Percentiles rank a stretch among this genome's conserved stretches.
Evolutionary conservation across 2,113 vertebrate species (phyloP).

Genomic region (Ovis canadensis): DNA sequence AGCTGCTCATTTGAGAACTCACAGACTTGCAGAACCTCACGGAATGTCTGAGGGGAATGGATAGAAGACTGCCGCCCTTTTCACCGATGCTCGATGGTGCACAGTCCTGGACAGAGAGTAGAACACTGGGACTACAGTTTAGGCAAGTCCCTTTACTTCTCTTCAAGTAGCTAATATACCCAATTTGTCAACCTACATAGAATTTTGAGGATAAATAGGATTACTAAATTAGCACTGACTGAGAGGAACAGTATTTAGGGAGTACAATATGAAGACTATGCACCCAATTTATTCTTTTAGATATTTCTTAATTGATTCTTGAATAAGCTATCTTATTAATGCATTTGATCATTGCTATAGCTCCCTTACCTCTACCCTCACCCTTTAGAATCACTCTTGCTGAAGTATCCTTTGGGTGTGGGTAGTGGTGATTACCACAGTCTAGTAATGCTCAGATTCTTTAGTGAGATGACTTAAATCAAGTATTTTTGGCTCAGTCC

Average conservation of each 20-base stretch:
- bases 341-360: not conserved
- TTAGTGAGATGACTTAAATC: not conserved
- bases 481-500: not conserved
- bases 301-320: not conserved
- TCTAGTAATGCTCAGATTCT: not conserved
- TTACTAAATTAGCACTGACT: not conserved
- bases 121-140: not conserved
- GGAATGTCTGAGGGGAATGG: not conserved
- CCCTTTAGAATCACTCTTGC: not conserved
- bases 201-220: not conserved
- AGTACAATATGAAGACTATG: not conserved
- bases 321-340: not conserved
- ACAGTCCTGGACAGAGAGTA: not conserved
- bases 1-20: not conserved
- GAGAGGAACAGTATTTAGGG: not conserved
- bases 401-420: not conserved
- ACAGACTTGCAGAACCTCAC: not conserved
- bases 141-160: not conserved
- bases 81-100: not conserved
- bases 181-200: not conserved
- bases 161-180: not conserved
- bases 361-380: no score
- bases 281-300: not conserved
- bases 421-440: not conserved
- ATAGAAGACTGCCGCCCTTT: not conserved